Conservation (phyloP, 1,140 invertebrate genomes). For the Polypedilum pembai region DNA sequence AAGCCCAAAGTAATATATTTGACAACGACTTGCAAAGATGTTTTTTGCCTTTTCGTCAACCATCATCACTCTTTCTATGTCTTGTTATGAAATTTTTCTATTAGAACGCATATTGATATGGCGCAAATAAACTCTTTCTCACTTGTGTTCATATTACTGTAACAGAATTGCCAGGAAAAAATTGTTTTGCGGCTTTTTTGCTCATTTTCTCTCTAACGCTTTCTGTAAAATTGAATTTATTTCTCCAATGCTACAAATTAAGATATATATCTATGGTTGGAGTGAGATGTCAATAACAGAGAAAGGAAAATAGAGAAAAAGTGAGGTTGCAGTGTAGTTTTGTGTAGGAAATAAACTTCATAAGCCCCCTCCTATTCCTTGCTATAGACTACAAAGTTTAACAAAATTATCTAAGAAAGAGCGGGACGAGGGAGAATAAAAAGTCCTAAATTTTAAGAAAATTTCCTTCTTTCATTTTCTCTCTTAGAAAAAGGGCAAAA, state of each 20-base stretch:
- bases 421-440: background rate
- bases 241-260: background rate
- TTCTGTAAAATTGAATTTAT: background rate
- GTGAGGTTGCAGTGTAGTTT: no score
- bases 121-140: background rate
- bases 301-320: background rate
- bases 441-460: constrained; percentile 1
- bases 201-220: background rate
- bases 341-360: background rate
- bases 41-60: background rate
- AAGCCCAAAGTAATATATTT: background rate
- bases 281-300: background rate
- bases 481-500: background rate
- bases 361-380: background rate
- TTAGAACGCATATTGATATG: background rate
- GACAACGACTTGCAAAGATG: background rate
- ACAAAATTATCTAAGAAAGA: background rate
- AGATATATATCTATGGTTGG: background rate
- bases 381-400: background rate
- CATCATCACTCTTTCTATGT: background rate
- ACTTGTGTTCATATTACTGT: background rate
- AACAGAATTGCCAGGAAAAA: background rate
- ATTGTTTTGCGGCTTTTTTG: background rate
- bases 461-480: background rate
- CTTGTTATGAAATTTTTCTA: background rate